phyloP scores from a whole-genome alignment of 2,113 vertebrate species.

The Phaethon lepturus region DNA sequence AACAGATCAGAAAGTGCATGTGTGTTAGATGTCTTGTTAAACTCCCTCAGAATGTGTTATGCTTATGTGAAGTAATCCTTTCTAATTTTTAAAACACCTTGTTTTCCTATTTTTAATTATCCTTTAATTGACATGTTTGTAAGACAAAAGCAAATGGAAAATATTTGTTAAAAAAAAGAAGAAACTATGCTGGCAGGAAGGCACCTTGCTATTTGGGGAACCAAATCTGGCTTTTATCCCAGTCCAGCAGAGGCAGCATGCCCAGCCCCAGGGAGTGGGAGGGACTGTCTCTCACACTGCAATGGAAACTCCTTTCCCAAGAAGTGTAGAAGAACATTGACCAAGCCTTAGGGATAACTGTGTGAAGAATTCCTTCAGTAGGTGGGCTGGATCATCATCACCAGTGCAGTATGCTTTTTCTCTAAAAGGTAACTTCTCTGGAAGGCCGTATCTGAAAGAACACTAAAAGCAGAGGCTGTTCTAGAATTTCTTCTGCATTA shows the following conservation, averaged over 20 bases:
- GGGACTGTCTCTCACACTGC: constrained; percentile 24
- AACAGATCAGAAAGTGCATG: neutral
- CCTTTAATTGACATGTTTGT: neutral
- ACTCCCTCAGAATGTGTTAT: neutral
- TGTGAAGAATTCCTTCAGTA: neutral
- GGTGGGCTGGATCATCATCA: neutral
- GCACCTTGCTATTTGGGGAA: constrained; percentile 65
- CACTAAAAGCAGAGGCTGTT: neutral
- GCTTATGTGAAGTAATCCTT: neutral
- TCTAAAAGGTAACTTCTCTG: constrained; percentile 39
- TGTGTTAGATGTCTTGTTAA: neutral
- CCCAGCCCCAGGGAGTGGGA: constrained; percentile 35
- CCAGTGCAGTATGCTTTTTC: neutral
- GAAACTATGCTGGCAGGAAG: constrained; percentile 43
- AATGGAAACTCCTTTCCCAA: constrained; percentile 12
- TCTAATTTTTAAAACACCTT: neutral
- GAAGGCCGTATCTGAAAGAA: neutral
- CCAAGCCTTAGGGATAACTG: neutral
- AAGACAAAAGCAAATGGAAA: constrained; percentile 30
- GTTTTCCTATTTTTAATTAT: neutral
- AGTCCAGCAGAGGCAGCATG: constrained; percentile 17
- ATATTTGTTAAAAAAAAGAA: neutral
- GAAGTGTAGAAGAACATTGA: neutral
- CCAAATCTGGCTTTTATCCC: constrained; percentile 52
- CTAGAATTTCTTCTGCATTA: neutral